These are phyloP conservation scores for Gibbula magus DNA, from an alignment of 2,888 invertebrate species.

Conservation along the genomic window DNA sequence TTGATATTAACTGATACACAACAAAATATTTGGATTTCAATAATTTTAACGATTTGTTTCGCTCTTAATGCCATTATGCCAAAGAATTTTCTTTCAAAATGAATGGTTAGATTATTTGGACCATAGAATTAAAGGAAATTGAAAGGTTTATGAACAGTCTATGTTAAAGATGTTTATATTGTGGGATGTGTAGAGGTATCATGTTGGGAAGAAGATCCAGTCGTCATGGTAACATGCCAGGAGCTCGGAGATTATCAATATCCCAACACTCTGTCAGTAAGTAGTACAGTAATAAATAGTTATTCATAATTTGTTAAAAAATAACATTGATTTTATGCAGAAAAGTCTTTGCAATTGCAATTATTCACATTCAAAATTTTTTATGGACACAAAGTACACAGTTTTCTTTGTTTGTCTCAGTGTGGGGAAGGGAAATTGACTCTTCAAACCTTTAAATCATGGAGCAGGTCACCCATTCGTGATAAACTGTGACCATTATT, in stretches of 20 bases:
- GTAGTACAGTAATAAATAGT: background rate
- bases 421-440: too few relatives aligned
- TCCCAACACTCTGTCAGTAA: background rate
- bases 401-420: too few relatives aligned
- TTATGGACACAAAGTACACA: too few relatives aligned
- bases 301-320: background rate
- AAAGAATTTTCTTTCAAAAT: background rate
- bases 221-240: conserved; percentile 1
- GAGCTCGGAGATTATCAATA: background rate
- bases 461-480: too few relatives aligned
- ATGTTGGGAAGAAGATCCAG: conserved; percentile 19
- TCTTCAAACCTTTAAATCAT: too few relatives aligned
- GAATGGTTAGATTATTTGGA: background rate
- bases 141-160: background rate
- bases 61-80: too few relatives aligned
- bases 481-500: too few relatives aligned
- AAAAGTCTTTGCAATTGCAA: too few relatives aligned
- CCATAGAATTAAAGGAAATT: background rate
- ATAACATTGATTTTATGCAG: background rate
- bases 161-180: background rate
- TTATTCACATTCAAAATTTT: too few relatives aligned
- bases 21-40: too few relatives aligned
- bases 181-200: background rate
- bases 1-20: too few relatives aligned
- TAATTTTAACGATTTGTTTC: too few relatives aligned